A percentile compares a stretch with the other conserved stretches of the same genome.
phyloP scores from a whole-genome alignment of 2,797 vertebrate genomes.

The Bradypodion ventrale region DNA sequence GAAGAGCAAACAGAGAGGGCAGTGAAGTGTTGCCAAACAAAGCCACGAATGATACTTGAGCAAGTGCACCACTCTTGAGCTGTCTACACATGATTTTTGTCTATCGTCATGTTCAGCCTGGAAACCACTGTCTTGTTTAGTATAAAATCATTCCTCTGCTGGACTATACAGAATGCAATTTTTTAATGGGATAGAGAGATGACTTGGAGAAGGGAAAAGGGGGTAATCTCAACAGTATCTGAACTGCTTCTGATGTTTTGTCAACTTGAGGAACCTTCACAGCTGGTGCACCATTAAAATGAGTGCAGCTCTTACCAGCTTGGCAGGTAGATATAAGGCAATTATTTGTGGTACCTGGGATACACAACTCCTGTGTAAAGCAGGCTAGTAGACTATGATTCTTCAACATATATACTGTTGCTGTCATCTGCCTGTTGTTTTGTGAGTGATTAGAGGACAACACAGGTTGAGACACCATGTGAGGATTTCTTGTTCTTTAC shows the following conservation, averaged over 20 bases:
- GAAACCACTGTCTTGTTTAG: constrained; percentile 47
- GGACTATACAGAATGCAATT: neutral
- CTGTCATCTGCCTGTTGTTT: neutral
- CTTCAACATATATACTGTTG: neutral
- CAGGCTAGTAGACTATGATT: neutral
- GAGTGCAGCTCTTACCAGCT: neutral
- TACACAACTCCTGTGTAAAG: neutral
- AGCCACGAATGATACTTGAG: constrained; percentile 53
- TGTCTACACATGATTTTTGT: constrained; percentile 45
- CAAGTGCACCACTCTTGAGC: constrained; percentile 49
- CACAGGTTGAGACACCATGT: neutral
- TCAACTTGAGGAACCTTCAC: neutral
- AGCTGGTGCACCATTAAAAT: neutral
- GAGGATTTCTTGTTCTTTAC: neutral
- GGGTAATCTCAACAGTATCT: neutral
- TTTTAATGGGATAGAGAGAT: constrained; percentile 15
- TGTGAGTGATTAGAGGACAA: neutral
- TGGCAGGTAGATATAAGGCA: neutral
- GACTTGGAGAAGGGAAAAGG: neutral
- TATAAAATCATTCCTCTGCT: neutral
- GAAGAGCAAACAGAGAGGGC: constrained; percentile 8
- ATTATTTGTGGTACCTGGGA: neutral
- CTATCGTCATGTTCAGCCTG: constrained; percentile 50
- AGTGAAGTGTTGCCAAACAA: constrained; percentile 32
- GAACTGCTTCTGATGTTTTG: neutral